phyloP scores from a whole-genome alignment of 2,797 vertebrate genomes.

The Mycteria americana region DNA sequence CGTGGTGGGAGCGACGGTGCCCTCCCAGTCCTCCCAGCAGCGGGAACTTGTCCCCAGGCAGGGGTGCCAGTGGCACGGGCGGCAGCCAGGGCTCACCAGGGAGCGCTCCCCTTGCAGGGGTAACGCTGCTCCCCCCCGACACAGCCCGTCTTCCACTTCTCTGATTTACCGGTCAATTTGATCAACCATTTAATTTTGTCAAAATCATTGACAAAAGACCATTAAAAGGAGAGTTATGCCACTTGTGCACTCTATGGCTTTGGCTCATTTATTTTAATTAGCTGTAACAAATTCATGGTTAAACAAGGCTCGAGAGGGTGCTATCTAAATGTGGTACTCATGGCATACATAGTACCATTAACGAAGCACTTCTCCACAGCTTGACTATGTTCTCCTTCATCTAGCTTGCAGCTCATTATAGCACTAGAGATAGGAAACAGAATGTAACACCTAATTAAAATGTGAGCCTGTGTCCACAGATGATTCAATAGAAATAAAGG shows the following conservation, averaged over 20 bases:
- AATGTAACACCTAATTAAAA: conserved; percentile 61
- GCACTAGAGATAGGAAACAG: conserved; percentile 25
- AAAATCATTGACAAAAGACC: conserved; percentile 30
- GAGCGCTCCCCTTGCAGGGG: fast-evolving
- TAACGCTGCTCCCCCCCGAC: fast-evolving
- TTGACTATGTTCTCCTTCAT: conserved; percentile 35
- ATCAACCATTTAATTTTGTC: conserved; percentile 42
- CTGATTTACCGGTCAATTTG: conserved; percentile 8
- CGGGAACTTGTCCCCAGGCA: not conserved
- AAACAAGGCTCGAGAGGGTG: conserved; percentile 53
- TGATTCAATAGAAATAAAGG: conserved; percentile 41
- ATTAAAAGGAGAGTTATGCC: conserved; percentile 31
- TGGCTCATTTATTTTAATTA: conserved; percentile 62
- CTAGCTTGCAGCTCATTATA: conserved; percentile 47
- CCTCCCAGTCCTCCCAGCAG: not conserved
- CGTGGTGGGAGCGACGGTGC: fast-evolving
- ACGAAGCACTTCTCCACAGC: conserved; percentile 48
- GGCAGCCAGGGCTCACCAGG: not conserved
- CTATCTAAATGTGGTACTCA: conserved; percentile 35
- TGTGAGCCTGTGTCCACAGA: conserved; percentile 32
- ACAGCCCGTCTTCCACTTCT: not conserved
- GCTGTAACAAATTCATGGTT: conserved; percentile 51
- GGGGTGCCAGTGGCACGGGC: not conserved
- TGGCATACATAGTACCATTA: conserved; percentile 34
- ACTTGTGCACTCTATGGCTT: not conserved